Base-by-base conservation (phyloP, 2,888 invertebrate species). In the Oeneis ivallda region DNA sequence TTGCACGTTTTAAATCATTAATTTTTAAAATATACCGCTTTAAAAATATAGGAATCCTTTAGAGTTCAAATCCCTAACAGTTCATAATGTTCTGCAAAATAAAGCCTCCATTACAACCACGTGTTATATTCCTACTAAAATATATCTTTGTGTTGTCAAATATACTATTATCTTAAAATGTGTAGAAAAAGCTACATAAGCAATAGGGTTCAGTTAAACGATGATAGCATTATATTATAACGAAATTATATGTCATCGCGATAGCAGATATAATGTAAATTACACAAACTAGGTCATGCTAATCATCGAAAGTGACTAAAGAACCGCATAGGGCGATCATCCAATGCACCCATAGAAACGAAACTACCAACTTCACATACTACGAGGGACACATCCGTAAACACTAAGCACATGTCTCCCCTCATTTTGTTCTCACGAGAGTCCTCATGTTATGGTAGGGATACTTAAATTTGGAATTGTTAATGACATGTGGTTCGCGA, bases 311-410 rank as follows among this genome's bases (percentile, higher is more conserved):
- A 85, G 82, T 83, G 78, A 82, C 82, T 82, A 81, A 84, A 80
- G 81, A 80, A 81, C 80, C 79, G 78, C 80, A 77, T 75, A 76
- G 80, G 78, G 75, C 81, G 79, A 79, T 79, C 80, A 83, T 81
- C 85, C 79, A 79, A 76, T 84, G 88, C 88, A 88, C 84, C 86
- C 88, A 84, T 87, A 86, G 65, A 86, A 86, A 84, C 77, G 74
- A 70, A 79, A 80, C 71, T 65, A 71, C 71, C 76, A 77, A 76
- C 75, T 81, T 76, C 84, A 86, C 85, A 85, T 78, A 76, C 78
- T 79, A 64, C 76, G 70, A 72, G 75, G 73, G 53, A 75, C 76
- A 76, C 79, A 86, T 87, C 89, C 82, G 80, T 77, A 79, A 80
- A 76, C 88, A 88, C 83, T 82, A 74, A 79, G 81, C 86, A 85